Conservation (phyloP, 2,113 vertebrate species). For the Hippoglossus stenolepis region DNA sequence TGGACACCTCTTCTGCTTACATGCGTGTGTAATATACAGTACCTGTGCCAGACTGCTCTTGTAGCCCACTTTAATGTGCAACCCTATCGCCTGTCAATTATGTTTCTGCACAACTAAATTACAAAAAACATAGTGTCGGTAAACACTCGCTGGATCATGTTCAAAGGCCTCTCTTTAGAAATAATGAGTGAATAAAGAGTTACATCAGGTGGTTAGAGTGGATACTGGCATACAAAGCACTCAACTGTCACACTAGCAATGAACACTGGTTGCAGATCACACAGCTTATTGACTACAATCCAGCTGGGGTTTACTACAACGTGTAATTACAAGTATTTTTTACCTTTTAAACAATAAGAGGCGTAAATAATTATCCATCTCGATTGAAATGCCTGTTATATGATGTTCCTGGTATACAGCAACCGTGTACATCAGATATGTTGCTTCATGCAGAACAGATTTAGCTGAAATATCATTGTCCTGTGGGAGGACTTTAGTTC, state of each 20-base stretch:
- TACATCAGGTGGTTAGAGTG: not conserved
- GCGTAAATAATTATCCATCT: slow-evolving; percentile 17
- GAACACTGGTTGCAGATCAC: slow-evolving; percentile 21
- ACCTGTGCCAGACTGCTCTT: not conserved
- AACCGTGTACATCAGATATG: slow-evolving; percentile 11
- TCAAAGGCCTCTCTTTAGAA: not conserved
- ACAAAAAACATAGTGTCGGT: not conserved
- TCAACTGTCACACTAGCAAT: slow-evolving; percentile 1
- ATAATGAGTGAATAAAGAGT: not conserved
- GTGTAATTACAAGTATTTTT: not conserved
- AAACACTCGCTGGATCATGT: not conserved
- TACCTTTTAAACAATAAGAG: slow-evolving; percentile 2
- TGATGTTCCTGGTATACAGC: not conserved
- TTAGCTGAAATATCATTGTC: slow-evolving; percentile 2
- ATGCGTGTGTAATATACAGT: not conserved
- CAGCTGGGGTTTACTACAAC: slow-evolving; percentile 1
- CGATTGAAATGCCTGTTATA: slow-evolving; percentile 17
- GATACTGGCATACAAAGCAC: not conserved
- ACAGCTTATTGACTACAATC: slow-evolving; percentile 24
- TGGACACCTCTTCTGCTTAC: too few relatives aligned
- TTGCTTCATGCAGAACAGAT: not conserved
- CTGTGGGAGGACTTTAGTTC: slow-evolving; percentile 6
- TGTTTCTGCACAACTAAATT: not conserved
- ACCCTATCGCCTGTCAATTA: not conserved
- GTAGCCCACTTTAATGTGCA: not conserved